Conservation (phyloP, 2,888 invertebrate species). For the Malthinus seriepunctatus region DNA sequence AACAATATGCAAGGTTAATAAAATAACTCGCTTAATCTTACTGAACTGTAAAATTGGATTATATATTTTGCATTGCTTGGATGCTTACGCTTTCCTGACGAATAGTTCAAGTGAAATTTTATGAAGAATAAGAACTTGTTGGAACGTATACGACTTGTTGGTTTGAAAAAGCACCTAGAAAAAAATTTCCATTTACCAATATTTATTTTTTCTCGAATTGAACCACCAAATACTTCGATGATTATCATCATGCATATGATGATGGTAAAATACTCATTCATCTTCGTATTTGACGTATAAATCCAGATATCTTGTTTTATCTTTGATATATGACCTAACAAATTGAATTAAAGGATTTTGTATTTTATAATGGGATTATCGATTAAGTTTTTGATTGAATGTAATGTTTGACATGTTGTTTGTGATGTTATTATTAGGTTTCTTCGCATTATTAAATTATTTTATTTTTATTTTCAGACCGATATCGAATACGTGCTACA, state of each 20-base stretch:
- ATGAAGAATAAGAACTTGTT: neutral
- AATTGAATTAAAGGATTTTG: neutral
- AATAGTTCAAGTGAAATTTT: neutral
- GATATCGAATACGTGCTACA: constrained; percentile 75
- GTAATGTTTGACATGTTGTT: neutral
- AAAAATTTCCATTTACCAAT: neutral
- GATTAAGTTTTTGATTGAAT: neutral
- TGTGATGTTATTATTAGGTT: too few species aligned
- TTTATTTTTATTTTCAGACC: constrained; percentile 58
- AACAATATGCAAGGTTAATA: constrained; percentile 4
- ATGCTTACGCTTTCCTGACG: constrained; percentile 7
- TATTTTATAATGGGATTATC: neutral
- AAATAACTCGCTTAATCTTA: constrained; percentile 5
- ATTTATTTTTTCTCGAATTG: neutral
- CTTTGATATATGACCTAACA: neutral
- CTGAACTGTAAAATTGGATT: constrained; percentile 14
- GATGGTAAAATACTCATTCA: neutral
- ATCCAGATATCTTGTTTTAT: neutral
- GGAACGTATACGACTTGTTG: neutral
- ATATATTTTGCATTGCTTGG: constrained; percentile 8
- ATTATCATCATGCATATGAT: neutral
- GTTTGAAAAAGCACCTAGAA: neutral
- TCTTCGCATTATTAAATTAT: too few species aligned
- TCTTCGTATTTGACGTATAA: neutral
- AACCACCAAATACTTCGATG: neutral